These are phyloP conservation scores for Syndactyla subalaris DNA, from an alignment of 2,797 vertebrate genomes.

Conservation along the genomic window DNA sequence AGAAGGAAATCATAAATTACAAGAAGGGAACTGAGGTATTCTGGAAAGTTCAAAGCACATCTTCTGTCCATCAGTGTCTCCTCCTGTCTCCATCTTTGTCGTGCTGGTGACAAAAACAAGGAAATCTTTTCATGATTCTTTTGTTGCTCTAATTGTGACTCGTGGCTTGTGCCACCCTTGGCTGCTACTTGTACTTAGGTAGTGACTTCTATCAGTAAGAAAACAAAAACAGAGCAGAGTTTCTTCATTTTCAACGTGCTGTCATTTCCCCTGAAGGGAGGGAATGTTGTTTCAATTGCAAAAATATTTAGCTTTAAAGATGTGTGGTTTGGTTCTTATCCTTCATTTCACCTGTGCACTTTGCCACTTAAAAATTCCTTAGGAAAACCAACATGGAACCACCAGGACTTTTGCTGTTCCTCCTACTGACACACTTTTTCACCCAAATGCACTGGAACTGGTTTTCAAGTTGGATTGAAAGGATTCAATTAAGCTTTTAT, in stretches of 20 bases:
- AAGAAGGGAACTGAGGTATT: background rate
- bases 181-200: background rate
- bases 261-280: background rate
- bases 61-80: background rate
- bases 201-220: background rate
- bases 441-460: background rate
- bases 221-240: background rate
- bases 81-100: background rate
- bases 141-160: background rate
- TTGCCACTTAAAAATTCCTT: background rate
- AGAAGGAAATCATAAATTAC: background rate
- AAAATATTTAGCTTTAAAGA: background rate
- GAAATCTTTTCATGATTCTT: background rate
- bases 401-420: background rate
- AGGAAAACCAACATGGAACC: fast-evolving
- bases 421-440: background rate
- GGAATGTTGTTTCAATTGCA: background rate
- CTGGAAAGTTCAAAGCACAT: background rate
- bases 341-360: background rate
- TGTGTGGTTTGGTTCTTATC: background rate
- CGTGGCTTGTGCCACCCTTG: background rate
- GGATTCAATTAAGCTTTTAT: background rate
- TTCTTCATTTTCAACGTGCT: fast-evolving
- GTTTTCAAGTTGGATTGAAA: background rate
- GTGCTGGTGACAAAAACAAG: background rate